phyloP scores from a whole-genome alignment of 2,113 vertebrate species.

The Calonectris borealis region DNA sequence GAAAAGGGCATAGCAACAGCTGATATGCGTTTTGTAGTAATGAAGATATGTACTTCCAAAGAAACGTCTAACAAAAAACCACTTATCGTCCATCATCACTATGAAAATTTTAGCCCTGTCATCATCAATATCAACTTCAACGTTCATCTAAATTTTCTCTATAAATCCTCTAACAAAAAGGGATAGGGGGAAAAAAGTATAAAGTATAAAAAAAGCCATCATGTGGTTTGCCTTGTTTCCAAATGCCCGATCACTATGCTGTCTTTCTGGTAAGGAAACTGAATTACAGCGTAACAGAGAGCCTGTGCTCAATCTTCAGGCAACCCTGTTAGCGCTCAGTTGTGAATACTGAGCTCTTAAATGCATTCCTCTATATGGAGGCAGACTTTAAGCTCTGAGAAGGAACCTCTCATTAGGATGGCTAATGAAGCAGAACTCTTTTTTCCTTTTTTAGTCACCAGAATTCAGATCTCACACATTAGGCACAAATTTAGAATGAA shows the following conservation, averaged over 20 bases:
- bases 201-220: neutral
- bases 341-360: neutral
- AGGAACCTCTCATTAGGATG: neutral
- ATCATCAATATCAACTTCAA: neutral
- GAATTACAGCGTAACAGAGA: neutral
- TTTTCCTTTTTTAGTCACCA: neutral
- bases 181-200: neutral
- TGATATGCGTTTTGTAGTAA: neutral
- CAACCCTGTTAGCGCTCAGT: neutral
- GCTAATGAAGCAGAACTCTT: neutral
- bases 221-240: neutral
- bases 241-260: neutral
- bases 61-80: neutral
- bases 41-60: neutral
- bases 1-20: neutral
- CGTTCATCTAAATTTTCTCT: neutral
- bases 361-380: neutral
- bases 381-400: neutral
- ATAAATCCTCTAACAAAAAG: neutral
- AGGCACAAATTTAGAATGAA: slow-evolving; percentile 33
- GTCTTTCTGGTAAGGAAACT: neutral
- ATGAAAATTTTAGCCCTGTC: neutral
- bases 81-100: neutral
- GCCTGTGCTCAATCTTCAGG: neutral
- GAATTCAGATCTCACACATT: neutral